A percentile compares a stretch with the other conserved stretches of the same genome.
Evolutionary conservation across 2,113 vertebrate species (phyloP).

Genomic region (Percina caprodes): DNA sequence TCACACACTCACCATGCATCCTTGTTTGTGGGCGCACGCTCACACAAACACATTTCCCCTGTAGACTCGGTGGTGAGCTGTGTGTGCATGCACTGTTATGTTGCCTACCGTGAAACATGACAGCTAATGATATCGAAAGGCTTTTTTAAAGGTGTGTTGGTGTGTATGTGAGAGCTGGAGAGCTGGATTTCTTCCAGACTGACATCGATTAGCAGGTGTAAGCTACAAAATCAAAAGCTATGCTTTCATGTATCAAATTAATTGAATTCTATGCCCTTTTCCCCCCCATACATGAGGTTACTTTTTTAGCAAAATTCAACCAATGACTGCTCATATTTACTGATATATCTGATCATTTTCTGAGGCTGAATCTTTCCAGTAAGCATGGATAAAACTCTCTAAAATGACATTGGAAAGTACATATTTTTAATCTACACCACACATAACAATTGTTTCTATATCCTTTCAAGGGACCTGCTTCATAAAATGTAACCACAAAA

Average conservation of each 20-base stretch:
- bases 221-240: conserved; percentile 53
- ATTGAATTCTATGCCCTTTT: conserved; percentile 32
- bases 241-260: conserved; percentile 42
- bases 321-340: not conserved
- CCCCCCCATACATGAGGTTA: conserved; percentile 13
- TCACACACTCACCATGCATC: conserved; percentile 76
- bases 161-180: conserved; percentile 9
- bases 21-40: conserved; percentile 59
- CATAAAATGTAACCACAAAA: not conserved
- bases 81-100: conserved; percentile 73
- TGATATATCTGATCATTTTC: not conserved
- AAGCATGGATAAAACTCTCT: not conserved
- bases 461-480: no score
- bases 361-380: not conserved
- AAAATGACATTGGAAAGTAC: no score
- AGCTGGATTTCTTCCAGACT: conserved; percentile 72
- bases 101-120: conserved; percentile 82
- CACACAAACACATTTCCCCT: conserved; percentile 51
- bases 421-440: no score
- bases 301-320: conserved; percentile 12
- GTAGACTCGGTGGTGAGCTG: conserved; percentile 72
- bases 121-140: conserved; percentile 83
- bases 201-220: conserved; percentile 76
- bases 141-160: conserved; percentile 68
- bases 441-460: no score